Conservation (phyloP, 2,888 invertebrate genomes). For the Serripes groenlandicus region DNA sequence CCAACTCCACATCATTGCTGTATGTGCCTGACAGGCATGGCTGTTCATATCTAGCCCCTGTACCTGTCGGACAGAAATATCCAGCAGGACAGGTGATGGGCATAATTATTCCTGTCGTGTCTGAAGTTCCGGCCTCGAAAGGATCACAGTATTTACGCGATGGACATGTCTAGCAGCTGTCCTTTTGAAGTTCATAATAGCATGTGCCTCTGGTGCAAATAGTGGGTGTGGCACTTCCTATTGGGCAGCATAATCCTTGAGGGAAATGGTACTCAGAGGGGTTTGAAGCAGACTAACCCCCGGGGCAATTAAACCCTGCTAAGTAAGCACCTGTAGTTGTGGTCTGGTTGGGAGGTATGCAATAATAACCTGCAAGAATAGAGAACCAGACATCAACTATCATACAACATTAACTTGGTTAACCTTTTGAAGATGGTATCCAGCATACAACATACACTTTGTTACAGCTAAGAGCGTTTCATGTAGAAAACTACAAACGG, state of each 20-base stretch:
- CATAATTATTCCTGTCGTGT: conserved; percentile 79
- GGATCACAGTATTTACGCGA: conserved; percentile 83
- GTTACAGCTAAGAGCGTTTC: too few species aligned
- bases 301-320: conserved; percentile 84
- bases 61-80: conserved; percentile 81
- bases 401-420: too few species aligned
- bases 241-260: conserved; percentile 80
- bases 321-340: conserved; percentile 77
- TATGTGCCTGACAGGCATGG: conserved; percentile 83
- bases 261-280: conserved; percentile 79
- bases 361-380: conserved; percentile 83
- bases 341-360: conserved; percentile 77
- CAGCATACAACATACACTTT: too few species aligned
- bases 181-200: conserved; percentile 68
- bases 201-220: conserved; percentile 82
- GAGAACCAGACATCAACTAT: too few species aligned
- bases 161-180: conserved; percentile 77
- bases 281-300: conserved; percentile 77
- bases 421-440: too few species aligned
- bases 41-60: conserved; percentile 77
- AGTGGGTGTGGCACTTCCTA: conserved; percentile 76
- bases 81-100: conserved; percentile 80
- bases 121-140: conserved; percentile 67
- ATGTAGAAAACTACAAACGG: too few species aligned
- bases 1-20: conserved; percentile 55